Evolutionary conservation across 2,113 vertebrate species (phyloP), one percentile per base, ranked within the genome.

Genomic region (Thalassoma bifasciatum): DNA sequence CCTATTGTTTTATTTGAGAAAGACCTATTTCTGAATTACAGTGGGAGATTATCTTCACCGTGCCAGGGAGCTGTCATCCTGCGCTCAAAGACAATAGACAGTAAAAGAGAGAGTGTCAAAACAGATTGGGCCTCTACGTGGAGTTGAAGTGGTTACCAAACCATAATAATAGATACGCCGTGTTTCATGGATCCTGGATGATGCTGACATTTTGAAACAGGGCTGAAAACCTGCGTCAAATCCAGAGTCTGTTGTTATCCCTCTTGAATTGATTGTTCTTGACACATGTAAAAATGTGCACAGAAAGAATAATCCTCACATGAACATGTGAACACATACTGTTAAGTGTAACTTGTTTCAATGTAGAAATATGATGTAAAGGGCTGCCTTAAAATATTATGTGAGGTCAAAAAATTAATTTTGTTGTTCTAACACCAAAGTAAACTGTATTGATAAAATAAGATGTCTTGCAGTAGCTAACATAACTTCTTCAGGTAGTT

Each of bases 1-100:
- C 65, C 81, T 38, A 77, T 79, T 82, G 79, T 81, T 75, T 84
- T 54, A 74, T 58, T 74, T 64, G 58, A 75, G 69, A 88, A 75
- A 68, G 60, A 58, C 64, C 72, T 77, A 79, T 82, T 88, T 83
- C 62, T 52, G 80, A 81, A 83, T 83, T 63, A 50, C 66, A 66
- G 86, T 74, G 47, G 40, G 69, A 82, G 84, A 81, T 84, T 76
- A 80, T 78, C 75, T 23, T 65, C 40, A 37, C 22, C 10, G 50
- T 54, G 61, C 81, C 66, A 63, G 64, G 60, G 19, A n/a, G 37
- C 54, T 59, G 66, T 64, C 73, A 56, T 84, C 50, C 59, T 10
- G 36, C 19, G 23, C 40, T 65, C n/a, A 30, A 19, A 38, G 36
- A 81, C 36, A 83, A 67, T 61, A 24, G 17, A 46, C 38, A 8